Evolutionary conservation across 2,113 vertebrate species (phyloP), one percentile per base, ranked within the genome.

Genomic region (Electrona antarctica): DNA sequence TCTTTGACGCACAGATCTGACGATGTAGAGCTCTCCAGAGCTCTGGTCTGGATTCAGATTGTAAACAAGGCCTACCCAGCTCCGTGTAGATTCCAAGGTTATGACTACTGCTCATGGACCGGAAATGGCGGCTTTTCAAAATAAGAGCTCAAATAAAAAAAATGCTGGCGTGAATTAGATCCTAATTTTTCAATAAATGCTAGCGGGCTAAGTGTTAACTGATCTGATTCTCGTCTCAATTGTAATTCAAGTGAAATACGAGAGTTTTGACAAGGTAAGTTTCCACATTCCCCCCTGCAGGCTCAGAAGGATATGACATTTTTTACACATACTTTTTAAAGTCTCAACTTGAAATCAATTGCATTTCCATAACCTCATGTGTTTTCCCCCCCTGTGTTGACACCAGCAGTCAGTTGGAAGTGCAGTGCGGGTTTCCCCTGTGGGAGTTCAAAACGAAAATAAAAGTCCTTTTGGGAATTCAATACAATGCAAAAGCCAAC

Each of bases 281-380:
- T 58, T 41, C 69, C 2, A 48, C 21, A 21, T 21, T 10, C 85
- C 82, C 89, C 82, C 64, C n/a, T n/a, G n/a, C 46, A 76, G 83
- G 86, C 21, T 21, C 21, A 21, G 21, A 21, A 85, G 79, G 79
- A 89, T 79, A 84, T 83, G 80, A 80, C 5, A 4, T 41, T 41
- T 41, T 1, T 41, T 41, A 1, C 2, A 83, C 77, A 86, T 21
- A 21, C 21, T 21, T 81, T 87, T 81, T 87, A 87, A 86, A 87
- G 85, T 85, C 86, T 74, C 70, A 87, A 89, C 87, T 88, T 87
- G 79, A 92, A 91, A 91, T 92, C 89, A 87, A 92, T 91, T 85
- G 75, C 74, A 77, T 65, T 80, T 87, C 81, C 79, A 71, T 84
- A 64, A 86, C 55, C 73, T 87, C 83, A 78, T 88, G 85, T 52